Evolutionary conservation across 2,888 invertebrate species (phyloP).

Genomic region (Andrena chrysosceles): DNA sequence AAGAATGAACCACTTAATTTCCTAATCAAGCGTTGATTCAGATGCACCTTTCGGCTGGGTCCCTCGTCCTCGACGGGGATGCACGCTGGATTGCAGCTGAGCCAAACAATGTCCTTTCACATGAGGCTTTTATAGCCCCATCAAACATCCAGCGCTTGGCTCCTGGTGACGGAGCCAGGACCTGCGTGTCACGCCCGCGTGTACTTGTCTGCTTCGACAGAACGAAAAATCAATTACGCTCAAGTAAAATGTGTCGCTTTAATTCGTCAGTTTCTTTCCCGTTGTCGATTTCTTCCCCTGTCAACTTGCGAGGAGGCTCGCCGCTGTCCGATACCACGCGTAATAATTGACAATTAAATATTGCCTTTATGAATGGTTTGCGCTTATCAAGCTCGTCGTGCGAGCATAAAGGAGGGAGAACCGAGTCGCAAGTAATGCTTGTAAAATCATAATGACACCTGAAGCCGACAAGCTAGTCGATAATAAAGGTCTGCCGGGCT

Average conservation of each 20-base stretch:
- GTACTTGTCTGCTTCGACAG: background rate
- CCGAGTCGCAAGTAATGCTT: background rate
- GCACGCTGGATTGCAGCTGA: slow-evolving; percentile 81
- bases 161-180: slow-evolving; percentile 58
- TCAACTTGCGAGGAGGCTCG: too few species aligned
- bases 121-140: slow-evolving; percentile 84
- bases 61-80: slow-evolving; percentile 73
- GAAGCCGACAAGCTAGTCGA: background rate
- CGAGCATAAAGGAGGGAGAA: background rate
- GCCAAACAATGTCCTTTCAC: slow-evolving; percentile 84
- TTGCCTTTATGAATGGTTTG: background rate
- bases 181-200: slow-evolving; percentile 43
- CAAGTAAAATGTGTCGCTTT: background rate
- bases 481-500: background rate
- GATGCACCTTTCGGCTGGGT: slow-evolving; percentile 81
- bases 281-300: too few species aligned
- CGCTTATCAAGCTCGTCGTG: background rate
- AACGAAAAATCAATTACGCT: slow-evolving; percentile 17
- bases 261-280: too few species aligned
- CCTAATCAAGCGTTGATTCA: slow-evolving; percentile 84
- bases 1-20: slow-evolving; percentile 84
- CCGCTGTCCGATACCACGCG: background rate
- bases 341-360: background rate
- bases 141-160: slow-evolving; percentile 66
- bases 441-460: background rate